phyloP scores from a whole-genome alignment of 2,113 vertebrate genomes.

The Colinus virginianus region DNA sequence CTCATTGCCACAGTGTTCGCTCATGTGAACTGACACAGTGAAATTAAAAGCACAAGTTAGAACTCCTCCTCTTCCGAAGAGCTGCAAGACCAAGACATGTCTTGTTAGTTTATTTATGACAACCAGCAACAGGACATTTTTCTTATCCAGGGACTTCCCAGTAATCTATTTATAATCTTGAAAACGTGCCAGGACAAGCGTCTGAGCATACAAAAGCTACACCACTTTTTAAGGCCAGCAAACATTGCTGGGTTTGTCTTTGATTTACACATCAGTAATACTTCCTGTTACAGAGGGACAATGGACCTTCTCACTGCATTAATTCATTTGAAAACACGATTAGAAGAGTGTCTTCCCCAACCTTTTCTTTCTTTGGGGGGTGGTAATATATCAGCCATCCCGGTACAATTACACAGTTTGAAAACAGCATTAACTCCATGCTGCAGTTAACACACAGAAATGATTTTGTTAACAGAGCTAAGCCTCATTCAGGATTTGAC shows the following conservation, averaged over 20 bases:
- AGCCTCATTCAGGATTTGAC: not conserved
- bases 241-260: constrained; percentile 53
- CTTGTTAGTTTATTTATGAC: constrained; percentile 35
- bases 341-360: constrained; percentile 18
- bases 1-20: not conserved
- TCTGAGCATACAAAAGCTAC: constrained; percentile 45
- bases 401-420: constrained; percentile 27
- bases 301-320: not conserved
- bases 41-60: not conserved
- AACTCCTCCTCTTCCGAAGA: not conserved
- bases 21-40: not conserved
- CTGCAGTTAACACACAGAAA: not conserved
- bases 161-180: constrained; percentile 65
- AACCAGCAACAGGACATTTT: constrained; percentile 30
- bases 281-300: not conserved
- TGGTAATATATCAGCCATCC: constrained; percentile 10
- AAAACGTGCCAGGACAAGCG: constrained; percentile 50
- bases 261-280: constrained; percentile 33
- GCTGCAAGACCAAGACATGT: not conserved
- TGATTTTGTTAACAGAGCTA: not conserved
- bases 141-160: constrained; percentile 58
- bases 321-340: constrained; percentile 14
- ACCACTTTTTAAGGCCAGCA: constrained; percentile 54
- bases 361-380: not conserved
- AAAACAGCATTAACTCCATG: not conserved